A percentile compares a stretch with the other conserved stretches of the same genome.
These are phyloP conservation scores for Endomychus coccineus DNA, from an alignment of 2,888 invertebrate species.

Conservation along the genomic window DNA sequence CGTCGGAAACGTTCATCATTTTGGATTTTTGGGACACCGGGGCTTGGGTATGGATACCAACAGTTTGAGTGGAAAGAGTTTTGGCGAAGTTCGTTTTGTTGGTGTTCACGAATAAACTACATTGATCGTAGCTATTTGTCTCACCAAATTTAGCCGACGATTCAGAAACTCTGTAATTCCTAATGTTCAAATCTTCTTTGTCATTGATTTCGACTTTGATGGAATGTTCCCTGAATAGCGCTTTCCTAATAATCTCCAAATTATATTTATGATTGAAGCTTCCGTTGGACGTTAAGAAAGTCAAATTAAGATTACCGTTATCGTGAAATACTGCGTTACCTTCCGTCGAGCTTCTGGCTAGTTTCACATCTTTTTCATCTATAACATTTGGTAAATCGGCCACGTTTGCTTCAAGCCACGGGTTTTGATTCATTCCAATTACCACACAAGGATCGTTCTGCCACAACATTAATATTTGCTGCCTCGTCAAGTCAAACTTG, in stretches of 20 bases:
- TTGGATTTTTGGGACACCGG: slow-evolving; percentile 49
- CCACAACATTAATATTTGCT: slow-evolving; percentile 86
- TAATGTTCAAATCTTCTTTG: slow-evolving; percentile 53
- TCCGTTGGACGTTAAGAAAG: slow-evolving; percentile 80
- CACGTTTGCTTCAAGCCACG: slow-evolving; percentile 87
- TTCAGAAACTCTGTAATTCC: slow-evolving; percentile 74
- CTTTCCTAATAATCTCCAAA: slow-evolving; percentile 76
- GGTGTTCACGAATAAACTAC: slow-evolving; percentile 85
- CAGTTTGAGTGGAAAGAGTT: slow-evolving; percentile 53
- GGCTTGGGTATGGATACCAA: background rate
- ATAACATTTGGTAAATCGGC: slow-evolving; percentile 47
- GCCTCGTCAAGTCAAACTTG: slow-evolving; percentile 73
- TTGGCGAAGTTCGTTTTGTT: slow-evolving; percentile 68
- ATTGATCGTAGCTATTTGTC: slow-evolving; percentile 92
- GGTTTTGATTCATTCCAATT: slow-evolving; percentile 89
- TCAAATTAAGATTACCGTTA: slow-evolving; percentile 83
- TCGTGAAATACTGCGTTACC: slow-evolving; percentile 98
- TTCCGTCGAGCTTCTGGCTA: slow-evolving; percentile 90
- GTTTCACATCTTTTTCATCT: slow-evolving; percentile 58
- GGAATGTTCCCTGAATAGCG: slow-evolving; percentile 75
- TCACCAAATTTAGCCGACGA: slow-evolving; percentile 89
- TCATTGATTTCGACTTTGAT: slow-evolving; percentile 68
- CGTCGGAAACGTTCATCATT: slow-evolving; percentile 74
- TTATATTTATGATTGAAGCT: slow-evolving; percentile 82
- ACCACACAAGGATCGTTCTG: slow-evolving; percentile 91